Evolutionary conservation across 1,140 invertebrate species (phyloP).

Genomic region (Danaus melanippus): DNA sequence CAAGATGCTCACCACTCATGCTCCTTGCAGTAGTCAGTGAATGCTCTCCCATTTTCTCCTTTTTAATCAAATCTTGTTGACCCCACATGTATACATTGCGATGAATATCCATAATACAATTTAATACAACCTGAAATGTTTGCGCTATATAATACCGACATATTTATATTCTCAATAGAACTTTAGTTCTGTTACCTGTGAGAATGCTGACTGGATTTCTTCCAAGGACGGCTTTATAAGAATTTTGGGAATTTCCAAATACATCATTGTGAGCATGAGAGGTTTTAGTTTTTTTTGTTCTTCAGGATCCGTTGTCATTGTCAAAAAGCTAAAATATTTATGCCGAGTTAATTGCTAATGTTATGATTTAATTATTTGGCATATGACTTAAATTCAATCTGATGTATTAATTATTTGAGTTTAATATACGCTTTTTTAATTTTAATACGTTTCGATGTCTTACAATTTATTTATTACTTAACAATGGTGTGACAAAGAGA

Average conservation of each 20-base stretch:
- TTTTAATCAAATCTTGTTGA: slow-evolving; percentile 63
- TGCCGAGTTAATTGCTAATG: too few species aligned
- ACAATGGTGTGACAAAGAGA: too few species aligned
- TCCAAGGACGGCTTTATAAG: slow-evolving; percentile 77
- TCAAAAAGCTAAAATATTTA: slow-evolving; percentile 48
- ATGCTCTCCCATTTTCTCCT: slow-evolving; percentile 26
- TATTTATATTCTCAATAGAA: slow-evolving; percentile 12
- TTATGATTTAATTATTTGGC: too few species aligned
- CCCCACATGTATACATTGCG: slow-evolving; percentile 82
- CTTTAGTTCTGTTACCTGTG: slow-evolving; percentile 63
- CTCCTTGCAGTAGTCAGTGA: slow-evolving; percentile 32
- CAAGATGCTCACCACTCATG: slow-evolving; percentile 26
- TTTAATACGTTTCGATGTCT: too few species aligned
- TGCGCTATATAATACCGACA: not conserved
- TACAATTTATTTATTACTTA: too few species aligned
- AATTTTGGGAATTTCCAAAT: slow-evolving; percentile 76
- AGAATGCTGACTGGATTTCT: slow-evolving; percentile 81
- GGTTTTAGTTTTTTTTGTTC: slow-evolving; percentile 65
- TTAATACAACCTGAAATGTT: slow-evolving; percentile 49
- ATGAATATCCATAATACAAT: slow-evolving; percentile 75
- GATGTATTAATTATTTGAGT: too few species aligned
- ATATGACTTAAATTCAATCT: too few species aligned
- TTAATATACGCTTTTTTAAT: too few species aligned
- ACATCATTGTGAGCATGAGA: slow-evolving; percentile 74
- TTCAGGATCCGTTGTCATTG: slow-evolving; percentile 51